Evolutionary conservation across 2,797 vertebrate genomes (phyloP).

Genomic region (Atherinosoma microstoma): DNA sequence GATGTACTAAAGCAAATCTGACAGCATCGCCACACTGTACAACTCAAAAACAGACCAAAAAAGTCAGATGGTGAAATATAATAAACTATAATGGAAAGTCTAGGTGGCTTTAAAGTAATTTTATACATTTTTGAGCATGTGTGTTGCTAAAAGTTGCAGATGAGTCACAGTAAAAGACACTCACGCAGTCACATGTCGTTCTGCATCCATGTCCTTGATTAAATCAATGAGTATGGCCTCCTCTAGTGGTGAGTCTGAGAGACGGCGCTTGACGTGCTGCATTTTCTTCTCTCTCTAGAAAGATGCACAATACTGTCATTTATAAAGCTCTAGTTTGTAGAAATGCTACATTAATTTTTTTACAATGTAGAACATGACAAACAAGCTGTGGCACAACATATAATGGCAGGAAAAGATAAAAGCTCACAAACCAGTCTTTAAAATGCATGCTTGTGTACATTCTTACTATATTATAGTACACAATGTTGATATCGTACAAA

Average conservation of each 20-base stretch:
- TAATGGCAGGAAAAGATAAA: not conserved
- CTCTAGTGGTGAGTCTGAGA: slow-evolving; percentile 69
- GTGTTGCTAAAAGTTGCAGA: not conserved
- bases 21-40: not conserved
- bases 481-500: not conserved
- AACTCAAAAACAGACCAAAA: not conserved
- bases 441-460: not conserved
- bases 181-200: slow-evolving; percentile 28
- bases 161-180: slow-evolving; percentile 2
- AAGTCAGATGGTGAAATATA: not conserved
- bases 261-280: not conserved
- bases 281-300: slow-evolving; percentile 1
- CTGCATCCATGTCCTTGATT: slow-evolving; percentile 21
- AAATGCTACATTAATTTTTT: not conserved
- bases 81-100: not conserved
- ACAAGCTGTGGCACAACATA: not conserved
- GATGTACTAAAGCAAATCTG: not conserved
- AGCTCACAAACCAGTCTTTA: not conserved
- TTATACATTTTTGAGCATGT: not conserved
- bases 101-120: not conserved
- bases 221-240: slow-evolving; percentile 62
- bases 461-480: not conserved
- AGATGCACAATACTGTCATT: slow-evolving; percentile 5
- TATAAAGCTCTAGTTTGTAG: not conserved
- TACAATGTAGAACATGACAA: not conserved